Base-by-base conservation (phyloP, 92 coral and sea anemone species). In the Galaxea fascicularis region DNA sequence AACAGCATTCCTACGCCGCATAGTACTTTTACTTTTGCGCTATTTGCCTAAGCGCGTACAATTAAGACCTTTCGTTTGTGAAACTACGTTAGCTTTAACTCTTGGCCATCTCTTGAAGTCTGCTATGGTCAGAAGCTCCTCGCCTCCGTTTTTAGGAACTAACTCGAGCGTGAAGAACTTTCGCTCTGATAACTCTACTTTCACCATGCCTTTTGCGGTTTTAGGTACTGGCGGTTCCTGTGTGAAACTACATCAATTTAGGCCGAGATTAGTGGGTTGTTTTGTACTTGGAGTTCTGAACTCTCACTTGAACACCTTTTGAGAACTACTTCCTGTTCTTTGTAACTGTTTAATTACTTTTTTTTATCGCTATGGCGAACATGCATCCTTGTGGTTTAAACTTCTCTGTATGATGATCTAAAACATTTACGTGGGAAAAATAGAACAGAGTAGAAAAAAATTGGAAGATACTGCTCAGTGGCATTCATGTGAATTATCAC, bases 291-390 rank as follows among this genome's bases (percentile, higher is more conserved):
- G 46, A 6, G 71, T 18, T 7, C 71, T 58, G 31, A 25, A 76
- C 53, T 58, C 15, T 17, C 64, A 74, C 64, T 75, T 75, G 68
- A 31, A 30, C 12, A 74, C 11, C 29, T 9, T 29, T 53, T 11
- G n/a, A 39, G 51, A n/a, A 75, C 14, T 14, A 0, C 25, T 60
- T 77, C 72, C 82, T 59, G 57, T 77, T 20, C 59, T 77, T 62
- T 39, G 58, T 22, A 22, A 15, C 69, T 7, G 14, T 18, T n/a
- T 16, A 4, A 60, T 25, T 47, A 0, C 1, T 30, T 27, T 17
- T 12, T 44, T 64, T 4, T 2, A 28, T 29, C 72, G 24, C 51
- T 46, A 26, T 47, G 63, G 29, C 63, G 47, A 20, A 65, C 63
- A 65, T 65, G 8, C 29, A 46, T 63, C 17, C 11, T 49, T 15